phyloP scores from a whole-genome alignment of 2,113 vertebrate genomes.

The Myrmecophaga tridactyla region DNA sequence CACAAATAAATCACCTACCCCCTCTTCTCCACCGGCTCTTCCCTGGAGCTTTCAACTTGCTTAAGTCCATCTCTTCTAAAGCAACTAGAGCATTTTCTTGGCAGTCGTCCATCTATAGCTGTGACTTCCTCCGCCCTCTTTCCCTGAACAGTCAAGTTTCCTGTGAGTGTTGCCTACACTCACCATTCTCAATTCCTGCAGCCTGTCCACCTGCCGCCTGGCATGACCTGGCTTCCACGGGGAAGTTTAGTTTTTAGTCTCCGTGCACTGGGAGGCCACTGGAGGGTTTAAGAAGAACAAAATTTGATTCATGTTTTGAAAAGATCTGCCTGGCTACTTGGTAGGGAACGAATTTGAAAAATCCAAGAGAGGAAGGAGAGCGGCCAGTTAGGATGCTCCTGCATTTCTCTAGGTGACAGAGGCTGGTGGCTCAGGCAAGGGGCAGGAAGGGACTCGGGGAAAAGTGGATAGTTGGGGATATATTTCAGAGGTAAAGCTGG shows the following conservation, averaged over 20 bases:
- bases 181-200: not conserved
- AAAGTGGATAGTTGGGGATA: not conserved
- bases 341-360: not conserved
- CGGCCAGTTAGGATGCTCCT: not conserved
- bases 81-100: not conserved
- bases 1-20: not conserved
- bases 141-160: not conserved
- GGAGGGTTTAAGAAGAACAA: not conserved
- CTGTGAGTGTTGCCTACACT: not conserved
- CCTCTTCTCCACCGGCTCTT: rapidly evolving
- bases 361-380: not conserved
- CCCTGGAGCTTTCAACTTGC: not conserved
- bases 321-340: not conserved
- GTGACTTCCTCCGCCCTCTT: not conserved
- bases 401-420: not conserved
- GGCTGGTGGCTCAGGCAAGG: not conserved
- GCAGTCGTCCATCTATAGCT: not conserved
- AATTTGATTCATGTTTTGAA: not conserved
- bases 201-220: not conserved
- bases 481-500: not conserved
- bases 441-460: not conserved
- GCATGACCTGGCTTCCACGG: not conserved
- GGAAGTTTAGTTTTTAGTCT: slow-evolving; percentile 13
- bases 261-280: not conserved
- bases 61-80: not conserved